These are phyloP conservation scores for Pomacea maculata DNA, from an alignment of 1,140 invertebrate species.

Conservation along the genomic window DNA sequence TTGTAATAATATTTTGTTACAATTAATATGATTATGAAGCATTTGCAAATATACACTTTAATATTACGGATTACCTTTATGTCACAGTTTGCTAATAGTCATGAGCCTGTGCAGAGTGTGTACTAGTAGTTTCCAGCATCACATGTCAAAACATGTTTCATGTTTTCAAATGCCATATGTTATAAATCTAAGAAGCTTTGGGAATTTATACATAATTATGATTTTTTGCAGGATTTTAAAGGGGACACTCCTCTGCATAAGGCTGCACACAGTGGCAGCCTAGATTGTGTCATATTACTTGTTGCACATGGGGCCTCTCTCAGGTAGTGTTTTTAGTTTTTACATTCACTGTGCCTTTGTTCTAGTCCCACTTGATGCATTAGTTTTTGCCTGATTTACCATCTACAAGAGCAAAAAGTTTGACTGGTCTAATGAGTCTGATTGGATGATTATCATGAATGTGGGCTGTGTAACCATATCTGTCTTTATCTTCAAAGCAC, in stretches of 20 bases:
- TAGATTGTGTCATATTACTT: constrained; percentile 9
- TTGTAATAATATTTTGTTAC: no score
- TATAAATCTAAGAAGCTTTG: no score
- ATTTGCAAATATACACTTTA: no score
- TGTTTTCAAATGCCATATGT: no score
- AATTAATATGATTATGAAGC: no score
- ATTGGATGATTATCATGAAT: neutral
- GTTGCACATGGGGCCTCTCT: constrained; percentile 11
- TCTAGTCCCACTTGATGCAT: neutral
- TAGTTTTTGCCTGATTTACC: neutral
- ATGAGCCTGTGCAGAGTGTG: no score
- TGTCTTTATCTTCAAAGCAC: neutral
- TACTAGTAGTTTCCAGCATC: no score
- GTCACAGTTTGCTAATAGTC: no score
- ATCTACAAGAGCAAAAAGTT: neutral
- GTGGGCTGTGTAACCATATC: neutral
- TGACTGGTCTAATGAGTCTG: constrained; percentile 19
- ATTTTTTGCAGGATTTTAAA: constrained; percentile 8
- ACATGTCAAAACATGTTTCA: no score
- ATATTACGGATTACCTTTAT: no score
- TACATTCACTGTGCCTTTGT: neutral
- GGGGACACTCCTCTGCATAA: constrained; percentile 19
- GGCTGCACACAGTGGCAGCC: neutral
- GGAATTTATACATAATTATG: no score
- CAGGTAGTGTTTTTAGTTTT: neutral